Evolutionary conservation across 2,888 invertebrate genomes (phyloP).

Genomic region (Conchocele bisecta): DNA sequence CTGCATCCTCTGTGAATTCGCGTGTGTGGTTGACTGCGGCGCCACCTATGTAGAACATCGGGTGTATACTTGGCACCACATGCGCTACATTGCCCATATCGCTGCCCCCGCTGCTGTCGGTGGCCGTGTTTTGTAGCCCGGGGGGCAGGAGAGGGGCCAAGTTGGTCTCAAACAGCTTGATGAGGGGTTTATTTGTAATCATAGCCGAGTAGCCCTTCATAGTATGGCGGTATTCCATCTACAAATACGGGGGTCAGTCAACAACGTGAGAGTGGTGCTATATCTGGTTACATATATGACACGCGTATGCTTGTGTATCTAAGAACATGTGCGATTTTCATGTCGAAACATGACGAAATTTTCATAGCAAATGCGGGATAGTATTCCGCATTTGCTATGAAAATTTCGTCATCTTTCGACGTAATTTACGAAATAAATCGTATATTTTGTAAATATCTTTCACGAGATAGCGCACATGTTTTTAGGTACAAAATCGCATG

Average conservation of each 20-base stretch:
- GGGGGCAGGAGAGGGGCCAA: conserved; percentile 17
- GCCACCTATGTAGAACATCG: conserved; percentile 65
- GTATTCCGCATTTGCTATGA: no score
- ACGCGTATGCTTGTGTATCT: no score
- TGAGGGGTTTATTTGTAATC: conserved; percentile 33
- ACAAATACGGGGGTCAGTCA: background rate
- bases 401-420: no score
- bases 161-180: conserved; percentile 31
- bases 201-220: conserved; percentile 28
- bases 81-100: conserved; percentile 79
- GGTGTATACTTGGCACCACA: conserved; percentile 75
- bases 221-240: background rate
- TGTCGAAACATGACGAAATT: no score
- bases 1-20: conserved; percentile 69
- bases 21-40: conserved; percentile 69
- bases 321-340: no score
- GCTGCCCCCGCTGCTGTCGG: conserved; percentile 55
- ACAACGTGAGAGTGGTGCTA: no score
- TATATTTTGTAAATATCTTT: no score
- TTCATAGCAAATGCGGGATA: no score
- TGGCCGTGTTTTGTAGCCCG: background rate
- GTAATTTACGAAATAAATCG: no score
- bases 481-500: no score
- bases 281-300: no score
- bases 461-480: no score